phyloP scores from a whole-genome alignment of 2,113 vertebrate genomes.

The Cololabis saira region DNA sequence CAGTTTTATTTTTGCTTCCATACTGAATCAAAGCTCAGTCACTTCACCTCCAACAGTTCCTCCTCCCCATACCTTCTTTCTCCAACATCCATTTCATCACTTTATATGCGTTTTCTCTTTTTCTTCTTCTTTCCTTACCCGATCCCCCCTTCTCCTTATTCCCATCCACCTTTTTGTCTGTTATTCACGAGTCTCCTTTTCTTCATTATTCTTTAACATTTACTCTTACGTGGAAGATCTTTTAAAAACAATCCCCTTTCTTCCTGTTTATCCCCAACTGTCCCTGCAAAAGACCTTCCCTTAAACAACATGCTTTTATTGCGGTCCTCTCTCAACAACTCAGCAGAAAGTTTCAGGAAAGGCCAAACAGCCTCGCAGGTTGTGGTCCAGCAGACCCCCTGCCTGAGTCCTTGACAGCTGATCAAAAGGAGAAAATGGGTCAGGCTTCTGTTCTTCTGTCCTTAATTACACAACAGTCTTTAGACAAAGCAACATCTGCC shows the following conservation, averaged over 20 bases:
- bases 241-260: background rate
- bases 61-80: background rate
- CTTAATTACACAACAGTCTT: slow-evolving; percentile 76
- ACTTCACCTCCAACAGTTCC: slow-evolving; percentile 28
- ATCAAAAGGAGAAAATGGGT: slow-evolving; percentile 75
- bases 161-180: too few relatives aligned
- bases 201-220: background rate
- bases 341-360: slow-evolving; percentile 31
- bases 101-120: too few relatives aligned
- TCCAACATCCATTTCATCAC: background rate
- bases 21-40: slow-evolving; percentile 40
- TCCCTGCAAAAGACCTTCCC: background rate
- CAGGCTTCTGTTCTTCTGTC: slow-evolving; percentile 69
- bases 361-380: slow-evolving; percentile 28
- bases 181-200: background rate
- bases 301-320: background rate
- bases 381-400: slow-evolving; percentile 48
- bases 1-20: slow-evolving; percentile 21
- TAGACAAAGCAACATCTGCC: slow-evolving; percentile 79
- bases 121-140: background rate
- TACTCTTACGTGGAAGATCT: background rate
- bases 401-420: slow-evolving; percentile 55
- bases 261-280: background rate
- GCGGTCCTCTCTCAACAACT: background rate
- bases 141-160: background rate